Conservation (phyloP, 2,113 vertebrate species). For the Orthonyx spaldingii region DNA sequence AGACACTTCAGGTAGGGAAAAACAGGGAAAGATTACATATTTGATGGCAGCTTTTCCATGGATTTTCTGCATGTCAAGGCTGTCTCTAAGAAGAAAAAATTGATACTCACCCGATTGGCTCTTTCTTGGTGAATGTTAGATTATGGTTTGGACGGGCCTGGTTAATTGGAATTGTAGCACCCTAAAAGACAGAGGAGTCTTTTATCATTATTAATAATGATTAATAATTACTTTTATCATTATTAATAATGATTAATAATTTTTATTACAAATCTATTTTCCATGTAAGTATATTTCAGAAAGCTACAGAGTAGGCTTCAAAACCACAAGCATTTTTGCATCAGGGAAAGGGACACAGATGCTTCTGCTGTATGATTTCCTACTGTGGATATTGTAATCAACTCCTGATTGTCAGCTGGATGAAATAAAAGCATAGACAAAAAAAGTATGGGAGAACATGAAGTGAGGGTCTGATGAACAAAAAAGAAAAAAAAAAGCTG, state of each 20-base stretch:
- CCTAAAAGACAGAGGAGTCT: constrained; percentile 65
- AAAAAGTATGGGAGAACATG: background rate
- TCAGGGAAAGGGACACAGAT: background rate
- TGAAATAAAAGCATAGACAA: background rate
- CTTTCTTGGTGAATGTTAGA: constrained; percentile 83
- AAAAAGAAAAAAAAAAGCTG: background rate
- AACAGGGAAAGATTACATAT: background rate
- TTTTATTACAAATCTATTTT: background rate
- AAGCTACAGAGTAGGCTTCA: background rate
- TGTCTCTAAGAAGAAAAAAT: background rate
- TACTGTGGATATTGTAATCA: background rate
- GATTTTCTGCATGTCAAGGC: background rate
- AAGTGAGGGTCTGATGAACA: background rate
- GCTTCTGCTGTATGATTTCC: background rate
- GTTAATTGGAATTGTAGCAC: constrained; percentile 83
- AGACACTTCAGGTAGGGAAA: constrained; percentile 67
- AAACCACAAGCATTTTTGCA: background rate
- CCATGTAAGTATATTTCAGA: background rate
- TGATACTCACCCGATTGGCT: constrained; percentile 78
- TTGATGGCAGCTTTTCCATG: background rate
- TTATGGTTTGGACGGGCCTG: constrained; percentile 83
- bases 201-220: too few species aligned
- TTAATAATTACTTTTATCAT: too few species aligned
- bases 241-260: background rate
- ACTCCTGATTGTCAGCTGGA: background rate